Evolutionary conservation across 2,113 vertebrate species (phyloP).

Genomic region (Centrocercus urophasianus): DNA sequence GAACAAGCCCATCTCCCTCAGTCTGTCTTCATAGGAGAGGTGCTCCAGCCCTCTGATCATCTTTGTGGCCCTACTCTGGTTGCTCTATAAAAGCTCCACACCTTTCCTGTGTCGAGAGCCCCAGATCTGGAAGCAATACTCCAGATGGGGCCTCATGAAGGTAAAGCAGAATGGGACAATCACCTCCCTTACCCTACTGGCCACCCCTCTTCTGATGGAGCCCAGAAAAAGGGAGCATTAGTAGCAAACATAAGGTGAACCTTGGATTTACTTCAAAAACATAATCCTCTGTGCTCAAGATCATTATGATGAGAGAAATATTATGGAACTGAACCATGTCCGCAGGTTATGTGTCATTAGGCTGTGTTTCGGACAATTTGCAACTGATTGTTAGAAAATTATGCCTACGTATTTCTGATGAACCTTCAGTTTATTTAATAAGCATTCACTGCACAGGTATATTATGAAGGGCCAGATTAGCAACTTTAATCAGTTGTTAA

Average conservation of each 20-base stretch:
- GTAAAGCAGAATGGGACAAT: too few relatives aligned
- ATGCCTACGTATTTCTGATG: background rate
- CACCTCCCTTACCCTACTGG: too few relatives aligned
- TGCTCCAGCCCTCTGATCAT: too few relatives aligned
- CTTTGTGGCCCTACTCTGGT: too few relatives aligned
- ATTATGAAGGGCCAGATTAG: background rate
- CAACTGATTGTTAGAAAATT: background rate
- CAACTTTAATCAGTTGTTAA: background rate
- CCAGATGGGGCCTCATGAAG: too few relatives aligned
- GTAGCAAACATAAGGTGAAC: background rate
- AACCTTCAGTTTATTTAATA: background rate
- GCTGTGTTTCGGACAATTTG: background rate
- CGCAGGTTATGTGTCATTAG: background rate
- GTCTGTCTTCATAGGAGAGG: too few relatives aligned
- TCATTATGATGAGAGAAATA: background rate
- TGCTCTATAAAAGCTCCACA: too few relatives aligned
- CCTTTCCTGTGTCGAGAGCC: too few relatives aligned
- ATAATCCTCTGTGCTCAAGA: background rate
- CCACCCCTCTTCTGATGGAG: too few relatives aligned
- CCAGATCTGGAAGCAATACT: too few relatives aligned
- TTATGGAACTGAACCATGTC: background rate
- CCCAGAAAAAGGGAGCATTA: too few relatives aligned
- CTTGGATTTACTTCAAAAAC: background rate
- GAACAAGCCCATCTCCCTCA: too few relatives aligned
- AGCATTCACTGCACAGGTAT: accelerated